Percentiles rank a stretch among this genome's conserved stretches.
Evolutionary conservation across 2,113 vertebrate species (phyloP).

Genomic region (Lophius piscatorius): DNA sequence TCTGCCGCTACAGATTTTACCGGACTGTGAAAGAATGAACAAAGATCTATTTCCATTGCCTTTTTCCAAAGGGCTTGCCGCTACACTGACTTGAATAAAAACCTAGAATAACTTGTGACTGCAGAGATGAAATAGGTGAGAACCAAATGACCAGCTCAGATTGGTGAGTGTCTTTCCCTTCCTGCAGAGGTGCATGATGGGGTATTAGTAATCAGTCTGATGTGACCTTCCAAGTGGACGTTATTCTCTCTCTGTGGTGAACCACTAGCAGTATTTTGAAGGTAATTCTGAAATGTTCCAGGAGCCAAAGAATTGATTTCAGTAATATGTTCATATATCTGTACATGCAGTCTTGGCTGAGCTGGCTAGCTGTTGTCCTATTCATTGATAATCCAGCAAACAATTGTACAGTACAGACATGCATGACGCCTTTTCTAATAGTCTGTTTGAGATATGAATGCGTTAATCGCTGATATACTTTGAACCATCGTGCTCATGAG

Average conservation of each 20-base stretch:
- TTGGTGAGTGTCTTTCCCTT: not conserved
- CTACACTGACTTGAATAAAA: not conserved
- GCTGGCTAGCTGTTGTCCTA: no score
- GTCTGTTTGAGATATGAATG: no score
- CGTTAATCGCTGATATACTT: no score
- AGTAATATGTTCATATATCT: no score
- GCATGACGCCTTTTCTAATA: no score
- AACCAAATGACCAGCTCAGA: constrained; percentile 8
- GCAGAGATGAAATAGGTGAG: not conserved
- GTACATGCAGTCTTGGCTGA: no score
- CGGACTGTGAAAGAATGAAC: constrained; percentile 1
- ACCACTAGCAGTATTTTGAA: no score
- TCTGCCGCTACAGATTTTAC: not conserved
- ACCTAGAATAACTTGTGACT: not conserved
- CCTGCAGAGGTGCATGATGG: constrained; percentile 16
- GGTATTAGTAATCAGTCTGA: constrained; percentile 25
- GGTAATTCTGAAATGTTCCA: no score
- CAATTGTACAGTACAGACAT: no score
- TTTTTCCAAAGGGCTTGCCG: constrained; percentile 1
- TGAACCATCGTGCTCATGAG: no score
- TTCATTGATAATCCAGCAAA: no score
- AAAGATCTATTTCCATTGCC: constrained; percentile 18
- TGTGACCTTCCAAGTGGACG: constrained; percentile 41
- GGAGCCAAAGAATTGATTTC: no score
- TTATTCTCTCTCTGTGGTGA: constrained; percentile 38